Evolutionary conservation across 2,888 invertebrate species (phyloP).

Genomic region (Latrodectus elegans): DNA sequence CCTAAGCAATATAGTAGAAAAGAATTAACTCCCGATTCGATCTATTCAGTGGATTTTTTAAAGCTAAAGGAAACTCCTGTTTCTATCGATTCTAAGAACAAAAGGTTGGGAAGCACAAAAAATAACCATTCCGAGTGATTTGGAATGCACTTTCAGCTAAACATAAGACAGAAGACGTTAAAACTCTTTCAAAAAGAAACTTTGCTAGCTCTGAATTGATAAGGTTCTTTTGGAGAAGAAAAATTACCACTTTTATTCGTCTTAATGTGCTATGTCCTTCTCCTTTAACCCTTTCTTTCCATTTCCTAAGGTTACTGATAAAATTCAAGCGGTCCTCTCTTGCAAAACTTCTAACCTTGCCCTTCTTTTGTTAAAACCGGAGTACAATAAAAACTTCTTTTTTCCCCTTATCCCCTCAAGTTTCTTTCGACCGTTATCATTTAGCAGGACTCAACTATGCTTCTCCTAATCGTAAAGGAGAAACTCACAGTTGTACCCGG

Average conservation of each 20-base stretch:
- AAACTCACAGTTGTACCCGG: conserved; percentile 32
- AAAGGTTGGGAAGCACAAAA: too few relatives aligned
- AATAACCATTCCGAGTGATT: too few relatives aligned
- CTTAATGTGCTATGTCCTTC: background rate
- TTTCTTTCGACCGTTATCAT: conserved; percentile 17
- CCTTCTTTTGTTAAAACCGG: conserved; percentile 20
- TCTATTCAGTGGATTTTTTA: too few relatives aligned
- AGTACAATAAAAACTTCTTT: conserved; percentile 21
- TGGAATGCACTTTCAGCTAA: too few relatives aligned
- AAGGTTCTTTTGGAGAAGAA: background rate
- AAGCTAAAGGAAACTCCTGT: too few relatives aligned
- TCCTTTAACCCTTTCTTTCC: conserved; percentile 23
- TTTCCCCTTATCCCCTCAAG: conserved; percentile 10
- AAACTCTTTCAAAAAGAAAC: background rate
- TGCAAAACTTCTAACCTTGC: conserved; percentile 32
- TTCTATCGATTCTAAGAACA: too few relatives aligned
- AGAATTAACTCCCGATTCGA: too few relatives aligned
- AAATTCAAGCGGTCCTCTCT: conserved; percentile 15
- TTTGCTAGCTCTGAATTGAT: background rate
- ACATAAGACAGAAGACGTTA: background rate
- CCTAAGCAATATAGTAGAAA: too few relatives aligned
- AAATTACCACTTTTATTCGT: background rate
- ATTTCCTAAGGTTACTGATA: conserved; percentile 1
- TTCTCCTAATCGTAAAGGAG: conserved; percentile 30
- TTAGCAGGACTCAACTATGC: conserved; percentile 34